Base-by-base conservation (phyloP, 1,140 invertebrate genomes). In the Asbolus verrucosus region DNA sequence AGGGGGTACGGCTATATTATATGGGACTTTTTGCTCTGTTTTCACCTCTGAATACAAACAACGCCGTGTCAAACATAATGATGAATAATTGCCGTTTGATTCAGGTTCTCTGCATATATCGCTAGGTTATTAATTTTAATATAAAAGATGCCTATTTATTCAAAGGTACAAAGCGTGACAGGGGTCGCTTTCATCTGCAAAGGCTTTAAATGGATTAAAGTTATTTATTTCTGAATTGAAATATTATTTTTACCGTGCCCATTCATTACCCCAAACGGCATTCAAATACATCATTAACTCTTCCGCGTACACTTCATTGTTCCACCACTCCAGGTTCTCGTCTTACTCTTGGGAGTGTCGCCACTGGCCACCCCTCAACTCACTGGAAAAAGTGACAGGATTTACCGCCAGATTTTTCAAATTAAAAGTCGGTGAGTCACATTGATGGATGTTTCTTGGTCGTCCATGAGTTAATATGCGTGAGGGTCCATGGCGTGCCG, bases 121-220 rank as follows among this genome's bases (percentile, higher is more conserved):
- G 46, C 46, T 14, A 9, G 46, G 46, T 54, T 54, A 54, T 54
- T 54, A 54, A 54, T 54, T 54, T 54, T 54, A 54, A 54, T 54
- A 54, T 54, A 54, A 54, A 54, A 54, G 46, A 54, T 54, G 46
- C 46, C 46, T 54, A 54, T 54, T 54, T 54, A 54, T 54, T 54
- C 46, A 54, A 54, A 54, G 46, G 46, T 54, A 54, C 46, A 54
- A 54, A 54, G 46, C 46, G 46, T 54, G 46, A 54, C 46, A 54
- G 46, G 46, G 46, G 46, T 54, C 46, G 46, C 46, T 54, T 54
- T 54, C 46, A 54, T 13, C 46, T 54, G 46, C 46, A 21, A 54
- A 27, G 46, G 19, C 11, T 54, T 54, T 54, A 54, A 54, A 54
- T 54, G 46, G 46, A 54, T 54, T 54, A 54, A 54, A 54, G 46